Evolutionary conservation across 2,113 vertebrate species (phyloP).

Genomic region (Microcebus ravelobensis): DNA sequence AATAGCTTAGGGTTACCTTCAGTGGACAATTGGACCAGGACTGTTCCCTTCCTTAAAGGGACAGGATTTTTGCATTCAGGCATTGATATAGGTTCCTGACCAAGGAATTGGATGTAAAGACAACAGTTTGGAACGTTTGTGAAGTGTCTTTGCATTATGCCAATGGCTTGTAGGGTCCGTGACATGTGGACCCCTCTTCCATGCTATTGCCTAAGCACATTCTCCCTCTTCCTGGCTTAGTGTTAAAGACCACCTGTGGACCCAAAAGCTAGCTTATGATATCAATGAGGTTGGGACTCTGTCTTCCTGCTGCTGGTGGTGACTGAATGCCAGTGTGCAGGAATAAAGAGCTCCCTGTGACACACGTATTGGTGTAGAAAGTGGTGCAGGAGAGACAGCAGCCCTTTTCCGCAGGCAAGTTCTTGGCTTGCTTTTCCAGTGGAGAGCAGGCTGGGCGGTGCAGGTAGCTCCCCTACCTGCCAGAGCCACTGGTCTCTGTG

Average conservation of each 20-base stretch:
- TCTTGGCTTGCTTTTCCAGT: background rate
- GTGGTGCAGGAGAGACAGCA: background rate
- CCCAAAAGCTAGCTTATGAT: conserved; percentile 56
- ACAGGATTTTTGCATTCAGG: background rate
- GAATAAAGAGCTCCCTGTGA: background rate
- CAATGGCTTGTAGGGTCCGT: conserved; percentile 72
- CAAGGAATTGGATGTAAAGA: conserved; percentile 69
- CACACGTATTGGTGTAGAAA: background rate
- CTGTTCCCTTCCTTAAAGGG: background rate
- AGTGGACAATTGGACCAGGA: background rate
- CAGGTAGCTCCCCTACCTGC: too few relatives aligned
- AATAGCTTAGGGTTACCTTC: background rate
- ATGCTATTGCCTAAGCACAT: conserved; percentile 58
- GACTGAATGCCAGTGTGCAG: conserved; percentile 74
- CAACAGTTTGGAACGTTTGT: conserved; percentile 62
- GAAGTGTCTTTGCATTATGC: conserved; percentile 78
- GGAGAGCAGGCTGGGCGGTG: background rate
- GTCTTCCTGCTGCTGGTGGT: conserved; percentile 73
- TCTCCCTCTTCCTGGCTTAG: conserved; percentile 65
- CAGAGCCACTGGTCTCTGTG: background rate
- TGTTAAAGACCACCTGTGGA: conserved; percentile 68
- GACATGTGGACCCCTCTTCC: conserved; percentile 62
- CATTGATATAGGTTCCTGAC: conserved; percentile 68
- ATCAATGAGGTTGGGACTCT: background rate
- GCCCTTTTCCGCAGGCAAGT: background rate